Evolutionary conservation across 2,797 vertebrate genomes (phyloP).

Genomic region (Lepidocolaptes lacrymiger): DNA sequence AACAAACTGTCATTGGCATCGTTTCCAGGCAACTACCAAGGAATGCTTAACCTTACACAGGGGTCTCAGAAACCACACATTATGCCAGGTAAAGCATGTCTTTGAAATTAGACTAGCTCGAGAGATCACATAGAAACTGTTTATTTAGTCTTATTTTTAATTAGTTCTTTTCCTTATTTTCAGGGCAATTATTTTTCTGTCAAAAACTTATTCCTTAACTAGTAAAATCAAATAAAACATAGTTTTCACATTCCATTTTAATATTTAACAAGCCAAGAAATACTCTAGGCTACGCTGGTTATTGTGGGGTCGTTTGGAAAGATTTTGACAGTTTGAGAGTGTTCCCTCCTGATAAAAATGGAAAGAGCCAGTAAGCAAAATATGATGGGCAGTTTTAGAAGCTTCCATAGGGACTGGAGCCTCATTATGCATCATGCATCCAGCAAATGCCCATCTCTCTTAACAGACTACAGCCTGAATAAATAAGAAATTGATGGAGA

Average conservation of each 20-base stretch:
- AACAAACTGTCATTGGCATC: not conserved
- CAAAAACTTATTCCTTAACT: not conserved
- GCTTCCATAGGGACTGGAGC: not conserved
- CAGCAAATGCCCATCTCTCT: not conserved
- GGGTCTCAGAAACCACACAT: not conserved
- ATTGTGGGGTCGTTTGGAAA: not conserved
- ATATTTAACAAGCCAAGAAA: not conserved
- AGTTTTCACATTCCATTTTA: not conserved
- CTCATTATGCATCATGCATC: not conserved
- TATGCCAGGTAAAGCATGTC: not conserved
- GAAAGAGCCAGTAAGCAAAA: not conserved
- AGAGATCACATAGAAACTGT: not conserved
- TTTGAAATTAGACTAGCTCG: not conserved
- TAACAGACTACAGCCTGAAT: not conserved
- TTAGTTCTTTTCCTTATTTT: conserved; percentile 16
- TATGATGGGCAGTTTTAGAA: not conserved
- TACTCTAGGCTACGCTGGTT: not conserved
- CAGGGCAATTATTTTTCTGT: not conserved
- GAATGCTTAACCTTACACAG: conserved; percentile 23
- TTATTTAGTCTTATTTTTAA: conserved; percentile 26
- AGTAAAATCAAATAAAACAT: not conserved
- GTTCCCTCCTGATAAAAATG: not conserved
- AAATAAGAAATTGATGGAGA: not conserved
- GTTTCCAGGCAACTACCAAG: conserved; percentile 40
- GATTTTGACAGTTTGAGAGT: not conserved